These are phyloP conservation scores for Aphelenchoides fujianensis DNA, from an alignment of 1,140 invertebrate genomes.

Conservation along the genomic window DNA sequence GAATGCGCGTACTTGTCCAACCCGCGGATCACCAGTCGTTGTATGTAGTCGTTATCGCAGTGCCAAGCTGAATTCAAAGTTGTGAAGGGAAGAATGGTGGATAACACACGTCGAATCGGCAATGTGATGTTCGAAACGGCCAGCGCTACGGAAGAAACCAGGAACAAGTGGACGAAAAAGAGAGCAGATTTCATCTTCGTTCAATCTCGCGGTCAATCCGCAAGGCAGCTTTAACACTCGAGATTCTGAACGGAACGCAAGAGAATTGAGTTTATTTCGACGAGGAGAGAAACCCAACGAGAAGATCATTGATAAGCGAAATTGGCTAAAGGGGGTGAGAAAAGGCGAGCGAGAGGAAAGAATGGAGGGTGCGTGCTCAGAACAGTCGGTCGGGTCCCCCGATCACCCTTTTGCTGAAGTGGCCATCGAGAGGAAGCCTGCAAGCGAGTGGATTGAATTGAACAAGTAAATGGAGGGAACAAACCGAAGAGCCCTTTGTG, in stretches of 20 bases:
- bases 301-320: not conserved
- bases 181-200: not conserved
- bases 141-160: not conserved
- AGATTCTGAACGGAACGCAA: too few species aligned
- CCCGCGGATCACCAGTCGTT: not conserved
- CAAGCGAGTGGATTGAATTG: not conserved
- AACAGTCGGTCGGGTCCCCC: not conserved
- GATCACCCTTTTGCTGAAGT: not conserved
- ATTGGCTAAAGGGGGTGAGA: not conserved
- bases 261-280: not conserved
- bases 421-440: conserved; percentile 9
- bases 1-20: not conserved
- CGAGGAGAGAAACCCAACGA: not conserved
- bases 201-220: not conserved
- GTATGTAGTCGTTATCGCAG: not conserved
- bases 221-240: too few species aligned
- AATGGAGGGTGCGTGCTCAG: not conserved
- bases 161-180: not conserved
- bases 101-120: not conserved
- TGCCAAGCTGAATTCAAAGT: not conserved
- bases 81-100: not conserved
- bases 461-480: not conserved
- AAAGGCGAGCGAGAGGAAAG: not conserved
- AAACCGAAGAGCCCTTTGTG: conserved; percentile 1
- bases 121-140: too few species aligned